Evolutionary conservation across 2,888 invertebrate genomes (phyloP), one percentile per base, ranked within the genome.

Genomic region (Lottia scabra): DNA sequence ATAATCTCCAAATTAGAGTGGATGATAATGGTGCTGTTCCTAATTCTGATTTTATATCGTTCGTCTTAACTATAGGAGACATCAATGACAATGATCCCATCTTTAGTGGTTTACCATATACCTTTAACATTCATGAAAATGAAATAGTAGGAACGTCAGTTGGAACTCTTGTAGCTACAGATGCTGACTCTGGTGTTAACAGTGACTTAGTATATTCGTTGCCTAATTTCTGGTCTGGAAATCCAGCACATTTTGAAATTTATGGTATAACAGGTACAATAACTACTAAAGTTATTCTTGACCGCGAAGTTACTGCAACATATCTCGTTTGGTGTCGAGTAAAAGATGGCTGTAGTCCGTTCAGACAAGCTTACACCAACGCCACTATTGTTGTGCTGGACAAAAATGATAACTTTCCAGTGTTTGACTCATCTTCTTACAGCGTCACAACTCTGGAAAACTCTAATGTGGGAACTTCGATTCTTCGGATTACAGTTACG

Each of bases 381-480:
- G 82, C 84, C 13, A 78, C 78, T n/a, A 79, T 87, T 43, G 80
- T 73, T 8, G 74, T 87, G 63, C 73, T 45, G 8, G 86, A 87
- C 70, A 73, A 78, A 16, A 86, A 87, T 71, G 86, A 87, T 77
- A 84, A 87, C 71, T 69, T 69, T 16, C 87, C 87, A 8, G 67
- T 75, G 38, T 86, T 85, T 71, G 73, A 70, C 19, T 68, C 71
- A 15, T 56, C 73, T 1, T 73, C 74, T 19, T 84, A 82, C 69
- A 72, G 73, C 1, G 81, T 77, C 12, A 75, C 73, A 8, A 72
- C 83, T 13, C 44, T 73, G 4, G 87, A 87, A 73, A 82, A 84
- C 71, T 70, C 76, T 15, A 68, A 77, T 0, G 68, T 76, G 1
- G 80, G 78, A 8, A 82, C 83, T 1, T 77, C 73, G n/a, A 79